phyloP scores from a whole-genome alignment of 2,888 invertebrate species.

The Beris morrisii region DNA sequence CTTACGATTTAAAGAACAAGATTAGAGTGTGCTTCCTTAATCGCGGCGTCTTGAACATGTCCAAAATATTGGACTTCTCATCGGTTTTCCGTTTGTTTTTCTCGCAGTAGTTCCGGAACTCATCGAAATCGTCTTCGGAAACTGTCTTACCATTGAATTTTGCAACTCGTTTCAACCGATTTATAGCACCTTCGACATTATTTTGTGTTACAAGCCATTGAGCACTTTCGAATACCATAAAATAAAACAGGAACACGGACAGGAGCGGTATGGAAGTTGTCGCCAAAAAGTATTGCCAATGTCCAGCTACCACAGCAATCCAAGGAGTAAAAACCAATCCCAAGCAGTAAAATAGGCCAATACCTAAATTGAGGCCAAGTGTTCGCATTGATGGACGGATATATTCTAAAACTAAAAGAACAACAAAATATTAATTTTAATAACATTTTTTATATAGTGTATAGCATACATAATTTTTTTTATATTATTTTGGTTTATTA shows the following conservation, averaged over 20 bases:
- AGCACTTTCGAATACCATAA: constrained; percentile 63
- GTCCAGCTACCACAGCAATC: constrained; percentile 57
- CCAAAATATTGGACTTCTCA: constrained; percentile 53
- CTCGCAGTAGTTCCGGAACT: constrained; percentile 54
- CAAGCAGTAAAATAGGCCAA: constrained; percentile 63
- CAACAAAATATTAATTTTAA: neutral
- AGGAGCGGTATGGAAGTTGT: constrained; percentile 60
- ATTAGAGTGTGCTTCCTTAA: constrained; percentile 58
- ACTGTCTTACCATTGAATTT: constrained; percentile 59
- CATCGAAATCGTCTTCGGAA: constrained; percentile 53
- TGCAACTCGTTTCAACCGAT: constrained; percentile 60
- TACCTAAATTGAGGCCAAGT: constrained; percentile 61
- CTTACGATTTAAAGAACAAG: constrained; percentile 65
- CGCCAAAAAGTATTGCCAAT: constrained; percentile 61
- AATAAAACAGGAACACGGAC: constrained; percentile 58
- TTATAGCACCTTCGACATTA: constrained; percentile 59
- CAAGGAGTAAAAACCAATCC: constrained; percentile 61
- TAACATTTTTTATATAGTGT: too few species aligned
- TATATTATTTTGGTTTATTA: too few species aligned
- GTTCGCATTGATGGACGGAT: constrained; percentile 63
- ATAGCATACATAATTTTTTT: too few species aligned
- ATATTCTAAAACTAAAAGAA: constrained; percentile 61
- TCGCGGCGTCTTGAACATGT: constrained; percentile 60
- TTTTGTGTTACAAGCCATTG: constrained; percentile 64
- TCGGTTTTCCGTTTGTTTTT: constrained; percentile 44